These are phyloP conservation scores for Pegea sp. DNA, from an alignment of 23 tunicate genomes.

Conservation along the genomic window DNA sequence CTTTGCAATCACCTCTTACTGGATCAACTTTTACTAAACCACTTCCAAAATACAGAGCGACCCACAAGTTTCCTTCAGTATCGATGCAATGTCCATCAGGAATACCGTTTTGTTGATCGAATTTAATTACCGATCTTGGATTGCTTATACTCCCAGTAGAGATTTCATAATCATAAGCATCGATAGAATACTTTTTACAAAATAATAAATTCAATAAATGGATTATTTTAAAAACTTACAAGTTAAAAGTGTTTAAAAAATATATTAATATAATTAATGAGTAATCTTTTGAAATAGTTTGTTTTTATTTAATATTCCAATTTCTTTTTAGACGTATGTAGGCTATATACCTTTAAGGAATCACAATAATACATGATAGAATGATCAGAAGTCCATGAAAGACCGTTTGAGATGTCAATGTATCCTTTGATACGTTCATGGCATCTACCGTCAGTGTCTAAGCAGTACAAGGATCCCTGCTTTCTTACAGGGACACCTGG, in stretches of 20 bases:
- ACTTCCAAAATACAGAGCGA: constrained; percentile 54
- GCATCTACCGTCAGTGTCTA: constrained; percentile 23
- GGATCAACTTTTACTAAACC: constrained; percentile 49
- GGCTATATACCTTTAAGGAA: constrained; percentile 24
- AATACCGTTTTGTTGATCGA: constrained; percentile 37
- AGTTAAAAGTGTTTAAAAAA: too few species aligned
- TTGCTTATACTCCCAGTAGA: constrained; percentile 34
- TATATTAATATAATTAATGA: too few species aligned
- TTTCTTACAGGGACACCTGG: constrained; percentile 36
- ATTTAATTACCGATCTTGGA: constrained; percentile 12
- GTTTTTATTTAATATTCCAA: too few species aligned
- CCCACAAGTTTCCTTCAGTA: constrained; percentile 80
- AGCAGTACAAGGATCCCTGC: constrained; percentile 31
- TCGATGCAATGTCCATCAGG: constrained; percentile 88
- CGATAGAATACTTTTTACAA: constrained; percentile 22
- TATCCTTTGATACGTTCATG: constrained; percentile 5
- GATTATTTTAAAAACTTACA: too few species aligned
- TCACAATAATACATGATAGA: constrained; percentile 51
- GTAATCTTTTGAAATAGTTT: too few species aligned
- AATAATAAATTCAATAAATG: too few species aligned
- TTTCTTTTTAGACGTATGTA: too few species aligned
- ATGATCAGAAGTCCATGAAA: constrained; percentile 51
- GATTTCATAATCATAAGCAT: constrained; percentile 63
- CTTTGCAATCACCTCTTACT: constrained; percentile 20
- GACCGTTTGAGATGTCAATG: constrained; percentile 56